Evolutionary conservation across 2,113 vertebrate species (phyloP), one percentile per base, ranked within the genome.

Genomic region (Sprattus sprattus): DNA sequence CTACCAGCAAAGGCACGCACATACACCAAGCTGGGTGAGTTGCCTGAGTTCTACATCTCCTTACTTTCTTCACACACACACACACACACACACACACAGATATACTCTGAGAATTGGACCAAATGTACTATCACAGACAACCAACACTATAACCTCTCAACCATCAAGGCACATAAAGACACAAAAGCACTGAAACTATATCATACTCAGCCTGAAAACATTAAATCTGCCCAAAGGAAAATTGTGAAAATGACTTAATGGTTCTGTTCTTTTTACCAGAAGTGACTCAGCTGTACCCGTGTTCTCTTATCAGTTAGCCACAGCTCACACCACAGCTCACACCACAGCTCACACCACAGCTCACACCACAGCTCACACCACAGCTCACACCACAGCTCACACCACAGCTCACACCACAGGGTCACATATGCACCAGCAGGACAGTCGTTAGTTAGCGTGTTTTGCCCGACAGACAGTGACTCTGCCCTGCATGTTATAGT

Each of bases 1-100:
- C 98, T 64, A 99, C 98, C 94, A 99, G 98, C 95, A 99, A 99
- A 91, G 97, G 98, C 39, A 95, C 96, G 39, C 97, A 97, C 93
- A 99, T 99, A 91, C 98, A 99, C 92, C 98, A 98, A 91, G 97
- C 97, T 0, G 57, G 57, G 57, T 64, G 57, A 64, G 57, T 64
- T n/a, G 4, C 0, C 57, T 6, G 8, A 20, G 52, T 20, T 57
- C 15, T 16, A 57, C 52, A 15, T n/a, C n/a, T 57, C 18, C 52
- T 20, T 4, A 8, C 20, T 39, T 39, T 39, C 39, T 39, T 39
- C n/a, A n/a, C n/a, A n/a, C n/a, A n/a, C n/a, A n/a, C n/a, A n/a
- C n/a, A n/a, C n/a, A n/a, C n/a, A 85, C 67, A 80, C 28, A 71
- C 25, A 87, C 46, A 45, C 50, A 81, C 67, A 83, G 4, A 25